Conservation (phyloP, 2,888 invertebrate genomes). For the Mesorhabditis sp. region DNA sequence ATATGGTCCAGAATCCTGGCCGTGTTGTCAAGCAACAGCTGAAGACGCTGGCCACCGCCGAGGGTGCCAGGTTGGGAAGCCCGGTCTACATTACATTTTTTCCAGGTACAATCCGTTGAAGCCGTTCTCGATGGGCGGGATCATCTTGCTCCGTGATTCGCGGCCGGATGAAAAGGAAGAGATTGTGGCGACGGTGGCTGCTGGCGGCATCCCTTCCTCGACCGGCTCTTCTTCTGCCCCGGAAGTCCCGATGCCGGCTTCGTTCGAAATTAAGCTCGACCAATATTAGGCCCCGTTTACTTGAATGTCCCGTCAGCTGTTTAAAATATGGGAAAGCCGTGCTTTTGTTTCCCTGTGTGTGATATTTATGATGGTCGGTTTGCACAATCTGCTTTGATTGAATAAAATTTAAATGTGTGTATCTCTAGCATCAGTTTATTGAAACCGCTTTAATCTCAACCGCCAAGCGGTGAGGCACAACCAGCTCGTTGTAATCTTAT, state of each 20-base stretch:
- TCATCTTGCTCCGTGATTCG: slow-evolving; percentile 85
- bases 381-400: too few species aligned
- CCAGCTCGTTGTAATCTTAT: too few species aligned
- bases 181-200: slow-evolving; percentile 41
- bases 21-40: slow-evolving; percentile 86
- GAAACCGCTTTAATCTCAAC: too few species aligned
- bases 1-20: slow-evolving; percentile 88
- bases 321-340: too few species aligned
- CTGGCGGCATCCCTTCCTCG: slow-evolving; percentile 16
- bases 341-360: too few species aligned
- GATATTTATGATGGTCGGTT: too few species aligned
- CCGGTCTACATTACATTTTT: slow-evolving; percentile 3
- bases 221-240: slow-evolving; percentile 18
- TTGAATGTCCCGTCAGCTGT: not conserved
- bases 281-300: slow-evolving; percentile 18
- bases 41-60: slow-evolving; percentile 72
- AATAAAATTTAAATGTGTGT: too few species aligned
- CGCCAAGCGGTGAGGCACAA: too few species aligned
- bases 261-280: slow-evolving; percentile 32
- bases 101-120: slow-evolving; percentile 77
- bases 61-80: slow-evolving; percentile 63
- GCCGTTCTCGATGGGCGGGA: slow-evolving; percentile 77
- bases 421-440: too few species aligned
- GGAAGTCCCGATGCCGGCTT: slow-evolving; percentile 21
- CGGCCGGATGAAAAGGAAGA: slow-evolving; percentile 68